Base-by-base conservation (phyloP, 2,888 invertebrate genomes). In the Lasioglossum figueresi region DNA sequence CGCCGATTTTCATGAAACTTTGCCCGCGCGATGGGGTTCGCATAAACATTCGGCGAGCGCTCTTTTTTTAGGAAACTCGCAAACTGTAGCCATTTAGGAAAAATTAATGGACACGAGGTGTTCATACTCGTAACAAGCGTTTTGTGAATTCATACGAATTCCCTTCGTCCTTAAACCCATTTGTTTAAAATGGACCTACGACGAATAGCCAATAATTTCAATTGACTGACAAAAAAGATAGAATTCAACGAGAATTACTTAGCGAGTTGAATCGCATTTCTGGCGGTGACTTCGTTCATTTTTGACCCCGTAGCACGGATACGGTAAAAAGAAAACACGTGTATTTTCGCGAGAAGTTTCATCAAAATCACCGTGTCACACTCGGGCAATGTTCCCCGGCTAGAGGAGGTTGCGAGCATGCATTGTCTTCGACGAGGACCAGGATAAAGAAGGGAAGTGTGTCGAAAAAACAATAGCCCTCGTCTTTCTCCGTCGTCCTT, bases 401-500 rank as follows among this genome's bases (percentile, higher is more conserved):
- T 82, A 56, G 79, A 83, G 87, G 75, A 86, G 83, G 86, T 89
- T 86, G 78, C 77, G 82, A 75, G 82, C 84, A 83, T 83, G 87
- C 84, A 91, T 91, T 91, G 92, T 91, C 79, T 83, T 85, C 77
- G 78, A 56, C 56, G 56, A 84, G 63, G 75, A 31, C 73, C 16
- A 63, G 82, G 74, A 34, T 10, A 14, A 74, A 80, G 83, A 78
- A 83, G 85, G 87, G 89, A 92, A 90, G 87, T 88, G 88, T 91
- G 91, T 85, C 91, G 88, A 91, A 89, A 89, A 91, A 91, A 89
- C 89, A 91, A 92, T 91, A 92, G 34, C 70, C 52, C 59, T 45
- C 37, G n/a, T 59, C 81, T 76, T 81, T 80, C 56, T 77, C 16
- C 56, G 40, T 63, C 75, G 59, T 76, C 40, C 79, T 70, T 77